Evolutionary conservation across 92 coral and sea anemone genomes (phyloP), one percentile per base, ranked within the genome.

Genomic region (Epizoanthus scotinus): DNA sequence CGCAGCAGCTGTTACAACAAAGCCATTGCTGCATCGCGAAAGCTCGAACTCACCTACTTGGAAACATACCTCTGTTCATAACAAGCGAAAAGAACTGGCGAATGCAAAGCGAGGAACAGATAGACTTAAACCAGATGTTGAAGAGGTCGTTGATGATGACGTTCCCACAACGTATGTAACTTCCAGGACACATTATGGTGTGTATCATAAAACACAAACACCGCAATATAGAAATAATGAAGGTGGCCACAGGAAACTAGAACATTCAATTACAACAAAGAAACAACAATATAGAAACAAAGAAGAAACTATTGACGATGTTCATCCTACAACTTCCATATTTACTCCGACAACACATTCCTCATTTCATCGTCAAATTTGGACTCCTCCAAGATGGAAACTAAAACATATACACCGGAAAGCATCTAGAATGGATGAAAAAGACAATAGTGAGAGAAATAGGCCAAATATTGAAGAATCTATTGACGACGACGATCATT

Each of bases 351-450:
- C 81, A 10, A 31, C 65, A 40, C 61, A 61, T 29, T 21, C 24
- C n/a, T 75, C 60, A 4, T 70, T 73, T 75, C 82, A 72, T 27
- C 78, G 80, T 34, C 24, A 86, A 71, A 86, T 63, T 50, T 31
- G 20, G 19, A 66, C 85, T 29, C 82, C 85, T 18, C 68, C 54
- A 24, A 71, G 83, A 2, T 53, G 61, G 31, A 85, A 62, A n/a
- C 12, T 21, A 54, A 31, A 8, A 14, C 5, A 8, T 56, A 2
- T 26, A 53, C 42, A 17, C 20, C 17, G 31, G 82, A 64, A 28
- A 63, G 69, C 19, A 26, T 29, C 19, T 36, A 14, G 1, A 44
- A 47, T 10, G 17, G 31, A 36, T 7, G 28, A 42, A 2, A 38
- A 68, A 56, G 73, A 68, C 3, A 20, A 59, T 10, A 0, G 25